phyloP scores from a whole-genome alignment of 2,113 vertebrate species.

The Prolemur simus region DNA sequence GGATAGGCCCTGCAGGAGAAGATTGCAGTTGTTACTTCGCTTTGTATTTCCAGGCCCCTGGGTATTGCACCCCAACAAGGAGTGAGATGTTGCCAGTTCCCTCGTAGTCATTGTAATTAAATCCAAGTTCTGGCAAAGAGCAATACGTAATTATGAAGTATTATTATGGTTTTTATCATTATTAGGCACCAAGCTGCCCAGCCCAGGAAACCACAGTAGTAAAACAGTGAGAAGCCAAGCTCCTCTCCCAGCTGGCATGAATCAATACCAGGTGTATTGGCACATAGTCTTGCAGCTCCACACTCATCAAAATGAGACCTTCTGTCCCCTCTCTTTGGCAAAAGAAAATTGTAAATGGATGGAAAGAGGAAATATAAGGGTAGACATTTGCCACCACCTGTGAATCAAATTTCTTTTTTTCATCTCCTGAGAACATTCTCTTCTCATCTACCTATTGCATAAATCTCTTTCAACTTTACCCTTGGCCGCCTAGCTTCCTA shows the following conservation, averaged over 20 bases:
- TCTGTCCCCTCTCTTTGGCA: conserved; percentile 57
- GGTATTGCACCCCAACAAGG: conserved; percentile 64
- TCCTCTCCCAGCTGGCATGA: conserved; percentile 70
- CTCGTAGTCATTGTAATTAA: conserved; percentile 69
- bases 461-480: conserved; percentile 38
- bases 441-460: conserved; percentile 41
- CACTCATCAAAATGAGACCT: conserved; percentile 47
- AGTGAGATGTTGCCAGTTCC: conserved; percentile 63
- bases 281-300: conserved; percentile 40
- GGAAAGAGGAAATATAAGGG: conserved; percentile 54
- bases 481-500: conserved; percentile 44
- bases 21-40: conserved; percentile 38
- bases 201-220: conserved; percentile 74
- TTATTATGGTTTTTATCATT: conserved; percentile 78
- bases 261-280: conserved; percentile 69
- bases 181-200: conserved; percentile 76
- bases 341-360: conserved; percentile 58
- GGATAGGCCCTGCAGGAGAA: conserved; percentile 44
- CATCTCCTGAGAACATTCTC: conserved; percentile 29
- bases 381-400: conserved; percentile 36
- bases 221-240: conserved; percentile 68
- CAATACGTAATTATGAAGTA: conserved; percentile 71
- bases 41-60: conserved; percentile 66
- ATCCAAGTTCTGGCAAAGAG: conserved; percentile 74
- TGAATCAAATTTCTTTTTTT: conserved; percentile 22